Base-by-base conservation (phyloP, 2,888 invertebrate genomes). In the Buathra laborator region DNA sequence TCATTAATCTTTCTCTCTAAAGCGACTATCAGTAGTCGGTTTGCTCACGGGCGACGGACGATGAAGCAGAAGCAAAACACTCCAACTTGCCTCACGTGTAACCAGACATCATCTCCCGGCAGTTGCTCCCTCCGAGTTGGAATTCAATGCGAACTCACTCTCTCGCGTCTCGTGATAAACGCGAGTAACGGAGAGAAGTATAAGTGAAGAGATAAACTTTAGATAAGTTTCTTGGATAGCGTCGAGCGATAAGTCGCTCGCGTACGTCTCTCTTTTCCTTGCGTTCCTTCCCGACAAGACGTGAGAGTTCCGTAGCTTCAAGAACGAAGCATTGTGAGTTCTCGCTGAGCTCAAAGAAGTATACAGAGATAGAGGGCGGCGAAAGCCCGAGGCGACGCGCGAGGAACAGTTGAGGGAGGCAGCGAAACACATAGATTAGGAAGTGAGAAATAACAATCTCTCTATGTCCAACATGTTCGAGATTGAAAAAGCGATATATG, bases 221-320 rank as follows among this genome's bases (percentile, higher is more conserved):
- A 67, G 84, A 84, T 84, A 84, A 81, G 81, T 81, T 66, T 66
- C 72, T 72, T 32, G 77, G 81, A 84, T 84, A 84, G 77, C 77
- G 84, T 53, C 62, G 51, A 72, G 59, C 53, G 84, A 84, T 84
- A 84, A 84, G 81, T 53, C 62, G 4, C 16, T 19, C 53, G 53
- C 7, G 19, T 19, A 19, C 16, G 3, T 70, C 64, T 16, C 32
- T 43, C 70, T 29, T 12, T 24, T 7, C 46, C 56, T 59, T 24
- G 12, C 12, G 29, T 24, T n/a, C n/a, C 24, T 51, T 16, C 29
- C 44, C 44, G 5, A 70, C 29, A 46, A 16, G 67, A 16, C 32
- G 37, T 56, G 70, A 43, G 48, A 71, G 62, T 62, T 62, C 62
- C 9, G 37, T 37, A 37, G 37, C 80, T 19, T 24, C 64, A 19